These are phyloP conservation scores for Barbus barbus DNA, from an alignment of 2,113 vertebrate genomes.

Conservation along the genomic window DNA sequence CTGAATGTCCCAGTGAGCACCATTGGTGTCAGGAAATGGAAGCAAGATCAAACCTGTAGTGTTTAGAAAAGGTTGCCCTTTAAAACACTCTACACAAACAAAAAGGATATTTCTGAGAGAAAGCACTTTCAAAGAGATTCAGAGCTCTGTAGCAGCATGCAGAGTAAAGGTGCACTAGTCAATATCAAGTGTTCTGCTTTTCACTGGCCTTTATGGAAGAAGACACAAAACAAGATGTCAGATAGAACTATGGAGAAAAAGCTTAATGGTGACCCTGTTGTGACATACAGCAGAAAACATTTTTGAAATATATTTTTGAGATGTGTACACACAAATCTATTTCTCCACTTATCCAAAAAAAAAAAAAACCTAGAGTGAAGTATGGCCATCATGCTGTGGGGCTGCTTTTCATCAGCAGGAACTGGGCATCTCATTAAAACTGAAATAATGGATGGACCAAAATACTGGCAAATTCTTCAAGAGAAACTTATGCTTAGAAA, in stretches of 20 bases:
- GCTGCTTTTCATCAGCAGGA: constrained; percentile 5
- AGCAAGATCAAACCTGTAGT: not conserved
- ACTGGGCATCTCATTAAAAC: constrained; percentile 12
- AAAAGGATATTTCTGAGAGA: not conserved
- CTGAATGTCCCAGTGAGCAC: not conserved
- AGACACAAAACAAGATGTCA: not conserved
- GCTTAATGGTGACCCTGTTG: not conserved
- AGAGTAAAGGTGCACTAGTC: not conserved
- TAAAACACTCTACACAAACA: not conserved
- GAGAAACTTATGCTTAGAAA: not conserved
- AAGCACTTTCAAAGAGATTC: not conserved
- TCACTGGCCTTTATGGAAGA: not conserved
- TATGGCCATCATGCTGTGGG: constrained; percentile 7
- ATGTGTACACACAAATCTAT: no score
- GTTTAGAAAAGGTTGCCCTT: not conserved
- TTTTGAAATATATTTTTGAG: not conserved
- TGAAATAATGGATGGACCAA: not conserved
- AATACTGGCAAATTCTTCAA: not conserved
- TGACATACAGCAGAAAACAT: not conserved
- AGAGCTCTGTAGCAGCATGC: not conserved
- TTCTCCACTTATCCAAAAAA: no score
- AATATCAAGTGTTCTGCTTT: not conserved
- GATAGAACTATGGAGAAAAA: not conserved
- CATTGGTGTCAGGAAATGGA: not conserved
- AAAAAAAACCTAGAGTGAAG: no score